Base-by-base conservation (phyloP, 2,888 invertebrate genomes). In the Macroteleia sp. region DNA sequence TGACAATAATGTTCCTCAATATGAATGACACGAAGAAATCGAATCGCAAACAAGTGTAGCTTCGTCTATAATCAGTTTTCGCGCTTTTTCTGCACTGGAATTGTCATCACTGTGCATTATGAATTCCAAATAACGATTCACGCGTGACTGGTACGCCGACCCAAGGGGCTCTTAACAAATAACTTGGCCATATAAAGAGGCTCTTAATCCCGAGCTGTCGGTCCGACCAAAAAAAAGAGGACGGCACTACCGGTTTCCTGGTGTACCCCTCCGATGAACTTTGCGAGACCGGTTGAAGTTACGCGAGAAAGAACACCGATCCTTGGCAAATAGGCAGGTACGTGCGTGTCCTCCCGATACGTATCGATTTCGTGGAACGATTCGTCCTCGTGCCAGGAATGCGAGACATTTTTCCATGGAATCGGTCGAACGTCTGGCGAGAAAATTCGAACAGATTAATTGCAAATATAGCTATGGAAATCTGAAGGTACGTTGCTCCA, bases 121-220 rank as follows among this genome's bases (percentile, higher is more conserved):
- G 83, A 79, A 80, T 82, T 81, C 79, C 74, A 77, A 84, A 86
- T 83, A 86, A 81, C 79, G 81, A 80, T 83, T 83, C 82, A 79
- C 84, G 77, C 81, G 82, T 80, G 64, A 74, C 66, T 73, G 74
- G 82, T 74, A 81, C 78, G 71, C 81, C 57, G 52, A 41, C 44
- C 66, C 70, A 41, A 56, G 56, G 73, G 70, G 54, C 80, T 81
- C 79, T 83, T 79, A 82, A 85, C 85, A 82, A 85, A 85, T 83
- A 84, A 81, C 84, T 77, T 82, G 42, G 54, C 85, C 85, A 77
- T 84, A 84, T 84, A 82, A 75, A 84, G 83, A 41, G 74, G 75
- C 75, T 64, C 74, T 85, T 82, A 84, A 85, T 85, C 84, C 82
- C 57, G 73, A 78, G 67, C 46, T 62, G 75, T 78, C 78, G 78